Evolutionary conservation across 2,797 vertebrate genomes (phyloP).

Genomic region (Hemibagrus guttatus): DNA sequence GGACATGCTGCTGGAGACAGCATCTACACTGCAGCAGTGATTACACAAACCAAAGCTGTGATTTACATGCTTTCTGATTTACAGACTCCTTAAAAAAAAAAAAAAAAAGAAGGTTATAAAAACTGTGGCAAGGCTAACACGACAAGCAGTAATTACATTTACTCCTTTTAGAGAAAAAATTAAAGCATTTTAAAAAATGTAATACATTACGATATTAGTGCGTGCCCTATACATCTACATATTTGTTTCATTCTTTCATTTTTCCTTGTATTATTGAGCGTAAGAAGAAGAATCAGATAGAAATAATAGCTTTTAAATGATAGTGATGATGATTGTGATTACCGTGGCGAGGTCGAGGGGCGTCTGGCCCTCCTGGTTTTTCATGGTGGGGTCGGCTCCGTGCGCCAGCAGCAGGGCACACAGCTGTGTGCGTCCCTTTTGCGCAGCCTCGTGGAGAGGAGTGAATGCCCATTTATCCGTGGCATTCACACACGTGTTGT

Average conservation of each 20-base stretch:
- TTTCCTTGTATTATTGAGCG: not conserved
- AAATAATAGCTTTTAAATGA: not conserved
- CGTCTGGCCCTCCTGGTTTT: slow-evolving; percentile 71
- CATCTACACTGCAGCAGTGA: not conserved
- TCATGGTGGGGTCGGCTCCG: slow-evolving; percentile 70
- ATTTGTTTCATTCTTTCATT: not conserved
- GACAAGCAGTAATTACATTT: not conserved
- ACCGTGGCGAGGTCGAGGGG: slow-evolving; percentile 69
- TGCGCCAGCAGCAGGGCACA: slow-evolving; percentile 72
- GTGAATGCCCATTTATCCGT: slow-evolving; percentile 75
- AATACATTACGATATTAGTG: not conserved
- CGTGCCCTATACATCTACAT: not conserved
- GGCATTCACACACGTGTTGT: slow-evolving; percentile 70
- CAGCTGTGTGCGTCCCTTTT: slow-evolving; percentile 73
- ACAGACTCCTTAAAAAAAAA: not conserved
- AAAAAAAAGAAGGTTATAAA: not conserved
- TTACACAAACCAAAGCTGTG: not conserved
- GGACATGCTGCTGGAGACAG: not conserved
- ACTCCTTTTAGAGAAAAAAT: not conserved
- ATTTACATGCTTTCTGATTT: not conserved
- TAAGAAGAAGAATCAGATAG: not conserved
- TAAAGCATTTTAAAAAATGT: not conserved
- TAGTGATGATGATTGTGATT: not conserved
- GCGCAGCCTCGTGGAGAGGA: slow-evolving; percentile 71
- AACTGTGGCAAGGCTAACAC: not conserved